Conservation (phyloP, 2,113 vertebrate genomes). For the Ceratotherium simum region DNA sequence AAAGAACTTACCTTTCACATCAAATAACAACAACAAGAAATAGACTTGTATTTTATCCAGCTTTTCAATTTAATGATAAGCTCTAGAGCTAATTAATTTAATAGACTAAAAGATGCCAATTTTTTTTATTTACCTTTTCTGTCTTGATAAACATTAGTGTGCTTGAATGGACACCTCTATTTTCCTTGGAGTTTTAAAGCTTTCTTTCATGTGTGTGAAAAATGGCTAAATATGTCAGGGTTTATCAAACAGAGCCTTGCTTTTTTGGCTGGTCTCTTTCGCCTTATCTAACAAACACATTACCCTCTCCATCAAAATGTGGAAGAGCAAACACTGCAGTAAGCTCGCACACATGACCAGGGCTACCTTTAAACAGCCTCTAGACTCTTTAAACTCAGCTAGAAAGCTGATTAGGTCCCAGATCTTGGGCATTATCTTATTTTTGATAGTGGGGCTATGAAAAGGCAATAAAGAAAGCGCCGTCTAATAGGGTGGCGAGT, state of each 20-base stretch:
- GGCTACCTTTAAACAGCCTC: constrained; percentile 87
- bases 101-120: constrained; percentile 76
- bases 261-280: constrained; percentile 85
- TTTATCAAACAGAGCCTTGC: constrained; percentile 89
- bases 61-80: constrained; percentile 82
- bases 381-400: constrained; percentile 87
- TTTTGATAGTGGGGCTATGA: constrained; percentile 88
- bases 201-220: constrained; percentile 89
- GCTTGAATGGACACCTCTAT: constrained; percentile 74
- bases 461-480: constrained; percentile 88
- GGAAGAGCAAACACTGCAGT: constrained; percentile 87
- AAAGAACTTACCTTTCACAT: constrained; percentile 57
- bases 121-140: constrained; percentile 73
- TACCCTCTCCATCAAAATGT: constrained; percentile 90
- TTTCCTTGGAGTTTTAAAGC: constrained; percentile 82
- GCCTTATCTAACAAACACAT: constrained; percentile 91
- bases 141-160: constrained; percentile 76
- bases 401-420: constrained; percentile 89
- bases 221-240: constrained; percentile 88
- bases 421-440: constrained; percentile 90
- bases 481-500: constrained; percentile 82
- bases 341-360: constrained; percentile 86
- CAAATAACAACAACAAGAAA: constrained; percentile 68
- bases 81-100: constrained; percentile 81
- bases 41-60: constrained; percentile 64